These are phyloP conservation scores for Zaprionus ghesquierei DNA, from an alignment of 1,140 invertebrate species.

Conservation along the genomic window DNA sequence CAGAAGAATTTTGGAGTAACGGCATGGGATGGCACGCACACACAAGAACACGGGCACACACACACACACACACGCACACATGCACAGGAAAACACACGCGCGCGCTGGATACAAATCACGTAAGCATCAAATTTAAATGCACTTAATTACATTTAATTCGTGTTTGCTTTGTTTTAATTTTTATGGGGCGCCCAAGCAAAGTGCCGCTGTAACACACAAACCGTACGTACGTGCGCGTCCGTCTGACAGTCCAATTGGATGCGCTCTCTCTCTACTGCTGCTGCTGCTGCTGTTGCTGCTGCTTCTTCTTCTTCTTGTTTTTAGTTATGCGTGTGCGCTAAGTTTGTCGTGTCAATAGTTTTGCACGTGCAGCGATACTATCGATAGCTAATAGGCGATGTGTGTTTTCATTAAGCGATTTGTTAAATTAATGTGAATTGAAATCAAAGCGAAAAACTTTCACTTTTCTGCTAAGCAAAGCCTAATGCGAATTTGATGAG, in stretches of 20 bases:
- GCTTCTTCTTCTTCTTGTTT: conserved; percentile 34
- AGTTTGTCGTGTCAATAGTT: conserved; percentile 43
- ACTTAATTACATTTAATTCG: conserved; percentile 65
- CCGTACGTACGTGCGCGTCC: conserved; percentile 48
- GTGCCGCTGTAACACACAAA: conserved; percentile 47
- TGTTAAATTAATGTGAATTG: neutral
- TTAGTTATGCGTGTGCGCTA: conserved; percentile 50
- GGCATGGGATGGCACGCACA: conserved; percentile 5
- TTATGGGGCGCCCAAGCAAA: conserved; percentile 29
- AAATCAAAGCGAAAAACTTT: neutral
- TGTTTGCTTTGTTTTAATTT: conserved; percentile 48
- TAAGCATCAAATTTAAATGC: conserved; percentile 61
- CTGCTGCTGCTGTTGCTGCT: conserved; percentile 31
- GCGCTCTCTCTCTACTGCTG: conserved; percentile 27
- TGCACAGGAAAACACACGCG: conserved; percentile 7
- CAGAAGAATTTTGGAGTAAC: neutral
- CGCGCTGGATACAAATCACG: conserved; percentile 45
- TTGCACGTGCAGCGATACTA: conserved; percentile 43
- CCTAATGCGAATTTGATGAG: neutral
- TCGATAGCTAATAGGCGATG: conserved; percentile 28
- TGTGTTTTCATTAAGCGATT: neutral
- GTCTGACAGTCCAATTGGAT: conserved; percentile 42
- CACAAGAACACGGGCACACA: neutral
- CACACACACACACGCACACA: conserved; percentile 8
- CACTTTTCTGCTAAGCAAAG: conserved; percentile 1